A percentile compares a stretch with the other conserved stretches of the same genome.
phyloP scores from a whole-genome alignment of 2,888 invertebrate species.

The Shargacucullia verbasci region DNA sequence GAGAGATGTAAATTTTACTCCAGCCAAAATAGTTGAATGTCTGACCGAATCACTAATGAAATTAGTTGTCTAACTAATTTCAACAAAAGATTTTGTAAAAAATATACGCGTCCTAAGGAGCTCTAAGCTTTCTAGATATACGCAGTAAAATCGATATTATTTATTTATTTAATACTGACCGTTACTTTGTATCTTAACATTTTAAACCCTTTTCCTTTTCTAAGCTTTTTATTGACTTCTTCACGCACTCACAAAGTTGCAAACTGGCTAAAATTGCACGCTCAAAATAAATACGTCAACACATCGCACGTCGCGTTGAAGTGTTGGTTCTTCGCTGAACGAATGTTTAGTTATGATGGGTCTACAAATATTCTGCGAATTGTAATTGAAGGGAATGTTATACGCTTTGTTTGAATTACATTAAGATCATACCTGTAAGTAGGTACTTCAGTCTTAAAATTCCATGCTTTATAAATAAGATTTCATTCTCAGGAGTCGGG shows the following conservation, averaged over 20 bases:
- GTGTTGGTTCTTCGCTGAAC: constrained; percentile 36
- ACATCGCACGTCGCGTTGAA: constrained; percentile 20
- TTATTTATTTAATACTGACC: constrained; percentile 24
- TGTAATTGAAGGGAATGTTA: constrained; percentile 34
- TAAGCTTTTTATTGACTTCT: constrained; percentile 21
- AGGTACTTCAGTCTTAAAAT: neutral
- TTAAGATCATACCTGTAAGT: neutral
- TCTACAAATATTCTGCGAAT: constrained; percentile 44
- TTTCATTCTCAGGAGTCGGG: too few relatives aligned
- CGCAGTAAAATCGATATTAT: constrained; percentile 20
- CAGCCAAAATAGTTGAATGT: constrained; percentile 8
- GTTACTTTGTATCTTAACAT: constrained; percentile 24
- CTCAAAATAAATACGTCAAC: constrained; percentile 54
- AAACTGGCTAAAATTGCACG: constrained; percentile 42
- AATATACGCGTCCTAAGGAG: neutral
- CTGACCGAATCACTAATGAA: constrained; percentile 25
- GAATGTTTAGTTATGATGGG: constrained; percentile 40
- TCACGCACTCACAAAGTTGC: constrained; percentile 44
- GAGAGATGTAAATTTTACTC: constrained; percentile 30
- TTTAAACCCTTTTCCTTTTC: constrained; percentile 18
- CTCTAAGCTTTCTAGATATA: constrained; percentile 10
- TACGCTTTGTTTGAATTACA: constrained; percentile 10
- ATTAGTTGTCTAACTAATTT: constrained; percentile 7
- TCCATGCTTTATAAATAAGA: neutral
- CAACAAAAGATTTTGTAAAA: constrained; percentile 26